Evolutionary conservation across 2,888 invertebrate species (phyloP).

Genomic region (Lordiphosa andalusiaca): DNA sequence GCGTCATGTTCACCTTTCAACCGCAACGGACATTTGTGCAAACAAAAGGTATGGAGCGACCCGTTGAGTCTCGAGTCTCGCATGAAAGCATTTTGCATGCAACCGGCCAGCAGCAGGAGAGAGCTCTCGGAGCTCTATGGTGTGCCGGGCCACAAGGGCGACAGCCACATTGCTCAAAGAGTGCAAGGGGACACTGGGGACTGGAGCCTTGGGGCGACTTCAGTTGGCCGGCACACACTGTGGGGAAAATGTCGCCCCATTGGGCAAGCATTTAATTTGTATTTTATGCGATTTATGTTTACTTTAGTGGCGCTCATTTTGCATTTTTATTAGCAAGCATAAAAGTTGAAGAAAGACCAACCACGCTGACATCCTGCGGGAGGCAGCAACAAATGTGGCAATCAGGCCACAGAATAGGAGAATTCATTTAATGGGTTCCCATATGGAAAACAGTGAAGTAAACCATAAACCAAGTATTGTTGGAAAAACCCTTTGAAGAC

Average conservation of each 20-base stretch:
- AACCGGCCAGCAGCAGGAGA: constrained; percentile 22
- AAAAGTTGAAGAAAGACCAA: constrained; percentile 32
- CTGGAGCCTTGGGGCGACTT: constrained; percentile 20
- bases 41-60: constrained; percentile 45
- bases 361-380: constrained; percentile 7
- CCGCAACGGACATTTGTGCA: constrained; percentile 70
- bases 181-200: constrained; percentile 16
- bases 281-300: constrained; percentile 63
- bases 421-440: background rate
- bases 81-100: constrained; percentile 62
- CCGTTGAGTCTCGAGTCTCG: constrained; percentile 25
- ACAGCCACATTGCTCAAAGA: constrained; percentile 42
- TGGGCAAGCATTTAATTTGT: constrained; percentile 63
- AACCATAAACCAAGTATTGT: too few species aligned
- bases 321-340: constrained; percentile 55
- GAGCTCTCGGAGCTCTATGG: constrained; percentile 32
- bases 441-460: too few species aligned
- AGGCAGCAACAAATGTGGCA: constrained; percentile 43
- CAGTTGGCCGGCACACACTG: constrained; percentile 49
- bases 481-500: too few species aligned
- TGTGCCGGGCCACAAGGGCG: constrained; percentile 32
- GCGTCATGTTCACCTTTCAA: constrained; percentile 63
- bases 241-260: constrained; percentile 22
- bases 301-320: constrained; percentile 50
- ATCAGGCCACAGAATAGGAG: constrained; percentile 17